Conservation (phyloP, 1,140 invertebrate genomes). For the Chionoecetes opilio region DNA sequence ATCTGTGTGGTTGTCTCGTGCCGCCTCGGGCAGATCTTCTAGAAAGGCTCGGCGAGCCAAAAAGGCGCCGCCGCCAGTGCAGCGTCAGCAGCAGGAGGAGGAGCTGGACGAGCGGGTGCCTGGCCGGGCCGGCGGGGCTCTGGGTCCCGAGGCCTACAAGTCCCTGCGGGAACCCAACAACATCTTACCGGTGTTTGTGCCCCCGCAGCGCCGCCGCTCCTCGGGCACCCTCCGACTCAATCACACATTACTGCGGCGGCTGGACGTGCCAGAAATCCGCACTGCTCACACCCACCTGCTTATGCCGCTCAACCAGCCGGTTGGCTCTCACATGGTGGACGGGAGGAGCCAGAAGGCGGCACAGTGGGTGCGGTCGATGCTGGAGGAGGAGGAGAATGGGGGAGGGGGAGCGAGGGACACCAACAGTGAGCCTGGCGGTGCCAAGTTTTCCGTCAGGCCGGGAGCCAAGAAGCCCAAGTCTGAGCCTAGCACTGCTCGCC, state of each 20-base stretch:
- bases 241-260: slow-evolving; percentile 69
- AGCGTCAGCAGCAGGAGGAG: slow-evolving; percentile 58
- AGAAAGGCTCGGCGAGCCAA: slow-evolving; percentile 67
- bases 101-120: slow-evolving; percentile 70
- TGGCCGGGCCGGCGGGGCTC: slow-evolving; percentile 37
- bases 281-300: slow-evolving; percentile 79
- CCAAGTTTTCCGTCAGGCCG: slow-evolving; percentile 73
- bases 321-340: slow-evolving; percentile 76
- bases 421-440: slow-evolving; percentile 78
- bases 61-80: slow-evolving; percentile 62
- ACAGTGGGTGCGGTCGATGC: slow-evolving; percentile 74
- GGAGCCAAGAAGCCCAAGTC: slow-evolving; percentile 77
- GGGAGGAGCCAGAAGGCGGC: slow-evolving; percentile 78
- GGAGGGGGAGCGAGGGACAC: slow-evolving; percentile 75
- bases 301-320: slow-evolving; percentile 80
- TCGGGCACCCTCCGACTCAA: slow-evolving; percentile 69
- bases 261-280: slow-evolving; percentile 72
- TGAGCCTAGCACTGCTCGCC: slow-evolving; percentile 76
- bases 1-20: slow-evolving; percentile 75
- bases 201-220: slow-evolving; percentile 79
- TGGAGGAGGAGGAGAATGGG: slow-evolving; percentile 72
- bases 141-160: slow-evolving; percentile 67
- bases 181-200: slow-evolving; percentile 74
- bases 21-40: slow-evolving; percentile 72
- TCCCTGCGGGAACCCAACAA: neutral